Evolutionary conservation across 2,888 invertebrate genomes (phyloP).

Genomic region (Taphrorychus bicolor): DNA sequence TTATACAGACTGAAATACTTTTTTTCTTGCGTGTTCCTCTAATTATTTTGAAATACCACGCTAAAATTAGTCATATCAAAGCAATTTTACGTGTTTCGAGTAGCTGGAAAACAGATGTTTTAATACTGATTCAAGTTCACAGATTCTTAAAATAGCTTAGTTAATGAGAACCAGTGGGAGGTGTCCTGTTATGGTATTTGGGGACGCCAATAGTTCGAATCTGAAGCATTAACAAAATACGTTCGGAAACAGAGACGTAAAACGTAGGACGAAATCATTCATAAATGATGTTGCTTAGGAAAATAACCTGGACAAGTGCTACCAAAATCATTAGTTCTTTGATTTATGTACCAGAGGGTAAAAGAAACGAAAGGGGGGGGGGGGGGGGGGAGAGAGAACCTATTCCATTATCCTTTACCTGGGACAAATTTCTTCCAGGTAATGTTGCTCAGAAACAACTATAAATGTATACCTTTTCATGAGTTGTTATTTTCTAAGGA

Average conservation of each 20-base stretch:
- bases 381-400: too few species aligned
- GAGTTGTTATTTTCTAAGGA: too few species aligned
- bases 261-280: not conserved
- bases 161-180: not conserved
- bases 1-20: too few species aligned
- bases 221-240: not conserved
- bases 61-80: not conserved
- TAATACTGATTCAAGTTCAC: constrained; percentile 15
- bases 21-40: not conserved
- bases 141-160: constrained; percentile 17
- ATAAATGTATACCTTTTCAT: too few species aligned
- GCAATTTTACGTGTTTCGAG: not conserved
- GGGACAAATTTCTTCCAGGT: too few species aligned
- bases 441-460: too few species aligned
- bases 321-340: not conserved
- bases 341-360: too few species aligned
- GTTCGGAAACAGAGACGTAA: not conserved
- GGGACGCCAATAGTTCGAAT: not conserved
- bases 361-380: too few species aligned
- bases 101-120: constrained; percentile 14
- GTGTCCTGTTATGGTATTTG: not conserved
- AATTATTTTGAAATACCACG: not conserved
- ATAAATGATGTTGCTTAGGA: too few species aligned
- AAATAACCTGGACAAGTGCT: not conserved
- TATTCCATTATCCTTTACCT: too few species aligned